Evolutionary conservation across 2,797 vertebrate genomes (phyloP).

Genomic region (Discoglossus pictus): DNA sequence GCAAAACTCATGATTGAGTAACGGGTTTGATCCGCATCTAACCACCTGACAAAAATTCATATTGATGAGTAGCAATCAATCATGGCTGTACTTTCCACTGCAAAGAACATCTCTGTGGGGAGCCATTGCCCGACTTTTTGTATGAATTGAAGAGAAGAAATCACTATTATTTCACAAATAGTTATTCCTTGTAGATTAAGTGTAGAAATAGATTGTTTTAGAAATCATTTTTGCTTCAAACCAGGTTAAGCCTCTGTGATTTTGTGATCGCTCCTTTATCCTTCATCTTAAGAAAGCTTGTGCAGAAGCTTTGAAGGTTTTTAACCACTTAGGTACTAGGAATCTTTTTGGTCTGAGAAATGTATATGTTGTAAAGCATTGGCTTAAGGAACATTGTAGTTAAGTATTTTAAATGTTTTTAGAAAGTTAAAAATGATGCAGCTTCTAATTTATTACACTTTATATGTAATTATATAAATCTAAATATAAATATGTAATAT

Average conservation of each 20-base stretch:
- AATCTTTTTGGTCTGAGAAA: too few relatives aligned
- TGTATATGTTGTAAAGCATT: too few relatives aligned
- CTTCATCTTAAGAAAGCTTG: conserved; percentile 21
- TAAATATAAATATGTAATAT: too few relatives aligned
- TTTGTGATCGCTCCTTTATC: conserved; percentile 16
- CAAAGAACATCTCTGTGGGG: conserved; percentile 43
- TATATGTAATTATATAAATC: too few relatives aligned
- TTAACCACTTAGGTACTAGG: too few relatives aligned
- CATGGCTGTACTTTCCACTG: conserved; percentile 49
- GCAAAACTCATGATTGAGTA: conserved; percentile 52
- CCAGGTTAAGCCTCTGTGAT: conserved; percentile 26
- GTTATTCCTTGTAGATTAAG: conserved; percentile 51
- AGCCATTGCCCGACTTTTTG: conserved; percentile 53
- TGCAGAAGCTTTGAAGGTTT: too few relatives aligned
- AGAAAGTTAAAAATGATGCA: too few relatives aligned
- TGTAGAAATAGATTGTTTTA: conserved; percentile 18
- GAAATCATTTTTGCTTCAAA: conserved; percentile 33
- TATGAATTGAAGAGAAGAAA: conserved; percentile 48
- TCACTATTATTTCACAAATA: conserved; percentile 47
- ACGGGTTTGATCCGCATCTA: conserved; percentile 52
- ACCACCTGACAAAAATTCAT: conserved; percentile 44
- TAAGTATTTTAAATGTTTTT: too few relatives aligned
- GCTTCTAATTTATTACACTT: too few relatives aligned
- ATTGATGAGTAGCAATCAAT: conserved; percentile 53
- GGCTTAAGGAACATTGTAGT: too few relatives aligned